A percentile compares a stretch with the other conserved stretches of the same genome.
These are phyloP conservation scores for Conus ventricosus DNA, from an alignment of 1,140 invertebrate species.

Conservation along the genomic window DNA sequence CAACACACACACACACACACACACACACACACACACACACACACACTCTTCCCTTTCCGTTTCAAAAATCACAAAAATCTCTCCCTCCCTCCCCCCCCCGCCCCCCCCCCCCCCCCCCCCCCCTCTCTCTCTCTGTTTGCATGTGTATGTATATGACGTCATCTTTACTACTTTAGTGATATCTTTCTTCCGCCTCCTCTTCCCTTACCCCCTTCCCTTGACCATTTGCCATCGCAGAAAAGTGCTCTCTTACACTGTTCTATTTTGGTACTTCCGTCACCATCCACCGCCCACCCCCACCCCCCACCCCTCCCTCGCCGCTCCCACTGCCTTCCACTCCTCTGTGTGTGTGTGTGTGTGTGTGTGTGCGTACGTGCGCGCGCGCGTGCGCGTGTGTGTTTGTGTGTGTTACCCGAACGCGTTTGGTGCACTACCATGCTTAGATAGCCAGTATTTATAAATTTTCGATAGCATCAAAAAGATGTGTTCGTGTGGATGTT, in stretches of 20 bases:
- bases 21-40: conserved; percentile 11
- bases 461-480: not conserved
- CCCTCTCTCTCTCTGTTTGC: conserved; percentile 11
- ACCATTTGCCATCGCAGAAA: too few species aligned
- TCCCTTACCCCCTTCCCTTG: not conserved
- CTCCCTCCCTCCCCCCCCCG: not conserved
- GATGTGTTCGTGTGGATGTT: too few species aligned
- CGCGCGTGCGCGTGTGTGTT: not conserved
- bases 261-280: not conserved
- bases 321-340: not conserved
- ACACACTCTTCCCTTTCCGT: not conserved
- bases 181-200: not conserved
- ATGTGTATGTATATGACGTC: not conserved
- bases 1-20: conserved; percentile 4
- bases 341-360: not conserved
- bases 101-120: not conserved
- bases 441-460: not conserved
- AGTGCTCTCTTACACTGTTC: not conserved
- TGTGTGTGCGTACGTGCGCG: not conserved
- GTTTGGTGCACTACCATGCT: too few species aligned
- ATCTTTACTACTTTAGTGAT: not conserved
- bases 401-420: too few species aligned
- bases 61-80: too few species aligned
- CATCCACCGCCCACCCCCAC: not conserved
- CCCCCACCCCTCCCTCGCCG: not conserved